Evolutionary conservation across 2,888 invertebrate genomes (phyloP).

Genomic region (Hyposoter didymator): DNA sequence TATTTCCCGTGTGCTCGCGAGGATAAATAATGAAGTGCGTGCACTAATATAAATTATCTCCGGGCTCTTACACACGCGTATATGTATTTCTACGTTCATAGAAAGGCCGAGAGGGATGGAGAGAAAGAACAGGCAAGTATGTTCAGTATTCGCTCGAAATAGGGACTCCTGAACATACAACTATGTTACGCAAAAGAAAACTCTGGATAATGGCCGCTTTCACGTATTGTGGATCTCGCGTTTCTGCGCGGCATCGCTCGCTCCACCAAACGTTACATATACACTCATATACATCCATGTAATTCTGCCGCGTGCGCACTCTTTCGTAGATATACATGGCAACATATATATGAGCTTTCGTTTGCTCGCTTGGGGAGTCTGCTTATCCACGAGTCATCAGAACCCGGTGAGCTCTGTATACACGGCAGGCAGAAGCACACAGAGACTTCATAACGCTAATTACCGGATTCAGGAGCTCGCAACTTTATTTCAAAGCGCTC

Average conservation of each 20-base stretch:
- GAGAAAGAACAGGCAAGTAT: conserved; percentile 20
- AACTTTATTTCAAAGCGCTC: conserved; percentile 67
- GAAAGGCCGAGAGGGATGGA: background rate
- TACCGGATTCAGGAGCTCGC: conserved; percentile 80
- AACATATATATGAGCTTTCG: conserved; percentile 39
- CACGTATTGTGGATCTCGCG: conserved; percentile 80
- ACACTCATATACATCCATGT: conserved; percentile 63
- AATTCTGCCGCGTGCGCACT: conserved; percentile 61
- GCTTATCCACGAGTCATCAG: conserved; percentile 68
- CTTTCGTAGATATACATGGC: conserved; percentile 17
- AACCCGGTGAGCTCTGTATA: conserved; percentile 41
- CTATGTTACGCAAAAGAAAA: conserved; percentile 77
- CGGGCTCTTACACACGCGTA: background rate
- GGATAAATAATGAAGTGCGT: conserved; percentile 68
- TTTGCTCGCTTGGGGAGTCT: conserved; percentile 52
- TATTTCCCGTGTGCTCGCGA: conserved; percentile 53
- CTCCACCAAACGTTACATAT: conserved; percentile 75
- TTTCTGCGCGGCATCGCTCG: conserved; percentile 67
- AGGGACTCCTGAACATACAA: conserved; percentile 66
- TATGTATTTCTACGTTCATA: background rate
- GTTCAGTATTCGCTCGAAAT: conserved; percentile 71
- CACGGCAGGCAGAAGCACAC: conserved; percentile 65
- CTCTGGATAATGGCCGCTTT: conserved; percentile 83
- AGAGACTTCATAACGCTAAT: conserved; percentile 82
- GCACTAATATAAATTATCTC: conserved; percentile 58